Conservation (phyloP, 2,797 vertebrate species). For the Geotria australis region DNA sequence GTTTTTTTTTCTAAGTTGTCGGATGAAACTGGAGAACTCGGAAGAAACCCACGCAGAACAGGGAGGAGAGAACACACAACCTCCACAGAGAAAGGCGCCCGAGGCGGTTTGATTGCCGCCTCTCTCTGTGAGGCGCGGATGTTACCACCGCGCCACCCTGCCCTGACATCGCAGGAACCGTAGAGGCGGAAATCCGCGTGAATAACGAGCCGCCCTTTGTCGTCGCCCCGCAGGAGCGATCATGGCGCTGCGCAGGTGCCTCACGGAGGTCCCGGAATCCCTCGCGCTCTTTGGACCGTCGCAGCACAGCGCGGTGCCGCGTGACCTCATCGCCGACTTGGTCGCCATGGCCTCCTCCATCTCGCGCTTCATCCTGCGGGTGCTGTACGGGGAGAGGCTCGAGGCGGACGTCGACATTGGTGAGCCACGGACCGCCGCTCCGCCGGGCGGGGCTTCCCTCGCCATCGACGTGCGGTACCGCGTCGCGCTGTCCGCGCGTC, state of each 20-base stretch:
- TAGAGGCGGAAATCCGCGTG: no score
- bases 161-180: no score
- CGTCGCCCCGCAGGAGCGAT: constrained; percentile 18
- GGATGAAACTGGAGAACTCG: no score
- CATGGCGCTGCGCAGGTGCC: constrained; percentile 27
- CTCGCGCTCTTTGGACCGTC: constrained; percentile 4
- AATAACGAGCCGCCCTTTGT: neutral
- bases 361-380: constrained; percentile 23
- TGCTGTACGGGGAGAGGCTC: constrained; percentile 16
- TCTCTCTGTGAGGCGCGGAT: no score
- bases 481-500: no score
- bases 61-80: no score
- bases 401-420: neutral
- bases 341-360: constrained; percentile 14
- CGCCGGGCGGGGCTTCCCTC: constrained; percentile 4
- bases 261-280: constrained; percentile 19
- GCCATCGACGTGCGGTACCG: constrained; percentile 11
- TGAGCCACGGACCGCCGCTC: no score
- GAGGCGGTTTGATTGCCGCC: no score
- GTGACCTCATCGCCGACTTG: constrained; percentile 12
- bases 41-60: no score
- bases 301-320: constrained; percentile 5
- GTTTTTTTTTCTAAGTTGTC: no score
- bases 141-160: no score
- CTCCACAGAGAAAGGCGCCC: no score